Evolutionary conservation across 1,140 invertebrate species (phyloP), one percentile per base, ranked within the genome.

Genomic region (Cepaea nemoralis): DNA sequence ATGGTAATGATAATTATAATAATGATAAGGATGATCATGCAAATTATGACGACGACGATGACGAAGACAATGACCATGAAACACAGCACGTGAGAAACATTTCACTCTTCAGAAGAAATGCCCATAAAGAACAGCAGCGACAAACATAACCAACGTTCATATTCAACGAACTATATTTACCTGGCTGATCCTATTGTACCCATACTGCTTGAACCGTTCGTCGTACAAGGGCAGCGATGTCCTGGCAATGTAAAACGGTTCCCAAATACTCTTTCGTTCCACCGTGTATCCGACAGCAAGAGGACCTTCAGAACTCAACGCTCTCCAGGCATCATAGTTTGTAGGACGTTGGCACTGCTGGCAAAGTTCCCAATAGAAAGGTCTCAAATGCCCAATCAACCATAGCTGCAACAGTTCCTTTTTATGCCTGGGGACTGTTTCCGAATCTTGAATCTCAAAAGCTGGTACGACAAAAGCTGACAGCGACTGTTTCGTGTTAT

Each of bases 161-260:
- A n/a, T 55, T n/a, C n/a, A n/a, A n/a, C n/a, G n/a, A n/a, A n/a
- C n/a, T n/a, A n/a, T n/a, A 77, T 22, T 27, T 91, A 97, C 96
- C 94, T 98, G 97, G 73, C 96, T 97, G 87, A 98, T 98, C 89
- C 97, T 94, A 10, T 97, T 98, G 91, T 96, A 98, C 70, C 97
- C 97, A 92, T 98, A 98, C 50, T 97, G 97, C 81, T 97, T 94
- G 91, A 98, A 98, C 81, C 97, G 91, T 91, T 98, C 97, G 90
- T 98, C 96, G 88, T 98, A 96, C 0, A 94, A 91, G 0, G 97
- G 97, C 42, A 89, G 12, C 33, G 93, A 94, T n/a, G 94, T 92
- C 8, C 88, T 84, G 8, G 91, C 87, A 45, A 98, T 95, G 92
- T 96, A 98, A 92, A 98, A 98, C 1, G 97, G 97, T 90, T 98